Base-by-base conservation (phyloP, 2,113 vertebrate genomes). In the Cettia cetti region DNA sequence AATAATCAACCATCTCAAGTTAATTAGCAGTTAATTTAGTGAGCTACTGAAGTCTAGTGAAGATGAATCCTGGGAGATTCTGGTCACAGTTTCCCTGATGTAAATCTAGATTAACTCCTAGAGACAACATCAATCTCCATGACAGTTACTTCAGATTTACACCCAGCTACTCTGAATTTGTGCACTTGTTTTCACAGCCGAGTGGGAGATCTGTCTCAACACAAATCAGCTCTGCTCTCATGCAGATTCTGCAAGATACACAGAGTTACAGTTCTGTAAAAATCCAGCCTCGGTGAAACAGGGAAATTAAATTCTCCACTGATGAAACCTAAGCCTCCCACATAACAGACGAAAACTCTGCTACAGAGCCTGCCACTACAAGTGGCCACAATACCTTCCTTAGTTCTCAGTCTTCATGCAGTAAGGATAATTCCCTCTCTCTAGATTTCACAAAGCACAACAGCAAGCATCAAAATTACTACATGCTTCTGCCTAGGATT, bases 181-280 rank as follows among this genome's bases (percentile, higher is more conserved):
- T 92, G 85, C 94, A 66, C 52, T 94, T 94, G 93, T 97, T 93
- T 96, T 95, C 90, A 94, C 68, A 95, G 87, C 40, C 21, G 15
- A 88, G 93, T 94, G 94, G 94, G 93, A 96, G 92, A 97, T 74
- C 88, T 93, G 95, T 95, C 95, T 97, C 96, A 96, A 95, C 75
- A 96, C 39, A 95, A 90, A 92, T 96, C 94, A 95, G 94, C 42
- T 85, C 63, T n/a, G 59, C 87, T 95, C 82, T 94, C 93, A 92
- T 88, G 79, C 53, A 95, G 87, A 92, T 89, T 82, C 66, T 61
- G 42, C 70, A 92, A 95, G 91, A 88, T 90, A 91, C 81, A 94
- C 27, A 87, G 63, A 95, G 94, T 56, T 92, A 96, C 24, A 82
- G 71, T 77, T 53, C 75, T 94, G 87, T 50, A 95, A 85, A 95